Percentiles rank a stretch among this genome's conserved stretches.
These are phyloP conservation scores for Taenioides sp. DNA, from an alignment of 2,797 vertebrate genomes.

Conservation along the genomic window DNA sequence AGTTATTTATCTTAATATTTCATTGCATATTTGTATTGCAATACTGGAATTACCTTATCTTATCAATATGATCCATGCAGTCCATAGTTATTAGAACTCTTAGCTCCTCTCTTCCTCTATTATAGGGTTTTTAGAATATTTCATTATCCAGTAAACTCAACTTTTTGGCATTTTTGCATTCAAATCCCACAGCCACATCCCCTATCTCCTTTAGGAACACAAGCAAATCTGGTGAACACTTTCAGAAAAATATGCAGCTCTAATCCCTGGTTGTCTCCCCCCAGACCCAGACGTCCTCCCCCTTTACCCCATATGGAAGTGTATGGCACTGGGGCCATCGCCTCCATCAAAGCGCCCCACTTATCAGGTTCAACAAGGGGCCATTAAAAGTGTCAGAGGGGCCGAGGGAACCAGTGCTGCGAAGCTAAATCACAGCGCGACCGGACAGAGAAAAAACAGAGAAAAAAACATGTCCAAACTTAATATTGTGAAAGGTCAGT, in stretches of 20 bases:
- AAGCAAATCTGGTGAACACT: conserved; percentile 1
- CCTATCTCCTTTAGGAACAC: conserved; percentile 16
- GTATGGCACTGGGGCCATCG: neutral
- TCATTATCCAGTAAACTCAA: neutral
- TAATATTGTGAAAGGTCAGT: neutral
- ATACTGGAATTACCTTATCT: too few relatives aligned
- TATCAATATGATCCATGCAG: too few relatives aligned
- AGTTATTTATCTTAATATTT: too few relatives aligned
- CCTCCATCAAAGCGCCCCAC: conserved; percentile 10
- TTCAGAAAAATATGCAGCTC: neutral
- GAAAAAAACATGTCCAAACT: conserved; percentile 12
- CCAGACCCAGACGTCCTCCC: neutral
- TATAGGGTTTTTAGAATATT: too few relatives aligned
- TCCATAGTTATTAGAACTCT: neutral
- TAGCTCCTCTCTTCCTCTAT: neutral
- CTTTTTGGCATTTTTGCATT: conserved; percentile 1
- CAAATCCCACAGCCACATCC: conserved; percentile 20
- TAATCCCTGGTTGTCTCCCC: neutral
- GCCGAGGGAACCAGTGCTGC: conserved; percentile 8
- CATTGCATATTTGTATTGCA: too few relatives aligned
- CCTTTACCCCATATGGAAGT: neutral
- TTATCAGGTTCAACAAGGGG: conserved; percentile 18
- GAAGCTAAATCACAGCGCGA: conserved; percentile 22
- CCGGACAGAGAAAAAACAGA: conserved; percentile 1
- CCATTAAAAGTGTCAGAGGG: conserved; percentile 19